Evolutionary conservation across 2,113 vertebrate species (phyloP).

Genomic region (Emydura subglobosa): DNA sequence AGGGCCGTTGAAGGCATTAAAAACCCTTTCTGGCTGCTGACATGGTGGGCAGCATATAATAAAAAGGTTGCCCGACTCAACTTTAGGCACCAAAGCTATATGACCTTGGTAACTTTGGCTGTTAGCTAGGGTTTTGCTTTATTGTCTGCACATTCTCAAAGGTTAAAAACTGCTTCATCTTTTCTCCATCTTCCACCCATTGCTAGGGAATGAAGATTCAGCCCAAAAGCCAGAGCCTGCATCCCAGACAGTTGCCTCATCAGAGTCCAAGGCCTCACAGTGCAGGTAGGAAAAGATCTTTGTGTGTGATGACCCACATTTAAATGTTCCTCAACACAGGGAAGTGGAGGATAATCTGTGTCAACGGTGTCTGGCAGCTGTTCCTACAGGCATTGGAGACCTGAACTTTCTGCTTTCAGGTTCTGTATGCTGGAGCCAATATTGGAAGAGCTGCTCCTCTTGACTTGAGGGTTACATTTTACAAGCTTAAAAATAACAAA

Average conservation of each 20-base stretch:
- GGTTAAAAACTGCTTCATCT: slow-evolving; percentile 1
- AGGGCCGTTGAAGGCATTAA: neutral
- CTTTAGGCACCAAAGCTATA: neutral
- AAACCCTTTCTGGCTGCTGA: neutral
- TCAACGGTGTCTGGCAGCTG: neutral
- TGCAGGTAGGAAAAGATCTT: slow-evolving; percentile 69
- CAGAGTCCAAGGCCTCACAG: slow-evolving; percentile 39
- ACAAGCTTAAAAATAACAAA: neutral
- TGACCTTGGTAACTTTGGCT: neutral
- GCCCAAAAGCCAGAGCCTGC: slow-evolving; percentile 39
- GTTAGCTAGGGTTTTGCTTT: neutral
- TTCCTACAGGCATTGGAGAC: neutral
- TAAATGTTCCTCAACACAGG: neutral
- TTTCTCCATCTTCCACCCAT: slow-evolving; percentile 32
- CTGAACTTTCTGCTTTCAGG: neutral
- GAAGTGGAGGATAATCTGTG: rapidly evolving
- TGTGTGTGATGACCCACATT: neutral
- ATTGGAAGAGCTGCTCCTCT: neutral
- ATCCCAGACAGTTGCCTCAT: slow-evolving; percentile 12
- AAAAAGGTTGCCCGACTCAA: neutral
- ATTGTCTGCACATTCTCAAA: neutral
- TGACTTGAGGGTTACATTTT: neutral
- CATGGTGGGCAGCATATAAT: neutral
- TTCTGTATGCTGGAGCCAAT: rapidly evolving
- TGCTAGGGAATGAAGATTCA: slow-evolving; percentile 76